Conservation (phyloP, 2,888 invertebrate species). For the Acleris holmiana region DNA sequence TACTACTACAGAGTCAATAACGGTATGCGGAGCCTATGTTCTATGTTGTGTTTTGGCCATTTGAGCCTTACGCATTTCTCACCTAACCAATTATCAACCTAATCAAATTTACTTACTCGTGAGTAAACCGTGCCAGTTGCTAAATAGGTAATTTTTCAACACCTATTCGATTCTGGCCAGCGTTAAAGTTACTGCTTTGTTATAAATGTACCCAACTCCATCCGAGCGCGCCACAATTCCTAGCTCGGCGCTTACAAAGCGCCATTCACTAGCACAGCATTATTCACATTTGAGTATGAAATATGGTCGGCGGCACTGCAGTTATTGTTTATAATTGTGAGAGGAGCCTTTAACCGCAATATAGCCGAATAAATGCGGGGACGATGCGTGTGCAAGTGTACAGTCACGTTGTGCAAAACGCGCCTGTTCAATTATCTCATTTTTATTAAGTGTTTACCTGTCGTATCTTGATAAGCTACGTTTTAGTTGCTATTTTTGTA, state of each 20-base stretch:
- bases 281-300: constrained; percentile 34
- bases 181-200: constrained; percentile 29
- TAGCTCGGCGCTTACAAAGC: constrained; percentile 32
- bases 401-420: no score
- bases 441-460: no score
- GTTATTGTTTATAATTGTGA: constrained; percentile 35
- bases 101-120: neutral
- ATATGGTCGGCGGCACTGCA: constrained; percentile 22
- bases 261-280: constrained; percentile 23
- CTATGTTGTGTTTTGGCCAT: no score
- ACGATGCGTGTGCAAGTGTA: no score
- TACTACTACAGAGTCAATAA: no score
- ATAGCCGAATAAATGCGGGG: no score
- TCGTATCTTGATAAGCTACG: no score
- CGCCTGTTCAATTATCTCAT: no score
- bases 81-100: no score
- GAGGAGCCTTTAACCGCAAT: constrained; percentile 13
- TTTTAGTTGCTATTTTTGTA: no score
- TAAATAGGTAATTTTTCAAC: constrained; percentile 2
- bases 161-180: constrained; percentile 19
- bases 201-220: constrained; percentile 29
- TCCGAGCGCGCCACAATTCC: constrained; percentile 25
- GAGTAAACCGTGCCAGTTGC: neutral
- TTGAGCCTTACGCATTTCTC: no score
- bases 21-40: no score